Conservation (phyloP, 2,888 invertebrate genomes). For the Rhingia rostrata region DNA sequence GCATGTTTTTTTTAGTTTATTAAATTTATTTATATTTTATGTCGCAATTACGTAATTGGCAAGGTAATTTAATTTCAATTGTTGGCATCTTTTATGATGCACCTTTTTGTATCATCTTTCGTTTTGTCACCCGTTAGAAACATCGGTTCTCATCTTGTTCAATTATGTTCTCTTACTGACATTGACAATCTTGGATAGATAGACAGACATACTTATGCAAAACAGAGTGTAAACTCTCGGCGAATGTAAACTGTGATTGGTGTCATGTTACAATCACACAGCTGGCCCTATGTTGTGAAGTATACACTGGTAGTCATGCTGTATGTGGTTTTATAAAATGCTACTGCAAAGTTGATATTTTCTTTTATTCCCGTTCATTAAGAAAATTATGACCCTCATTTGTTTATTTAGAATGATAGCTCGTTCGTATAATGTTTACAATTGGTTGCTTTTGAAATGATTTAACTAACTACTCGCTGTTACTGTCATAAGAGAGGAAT, state of each 20-base stretch:
- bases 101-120: conserved; percentile 30
- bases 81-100: conserved; percentile 5
- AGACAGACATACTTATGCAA: conserved; percentile 7
- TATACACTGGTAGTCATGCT: too few relatives aligned
- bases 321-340: too few relatives aligned
- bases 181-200: conserved; percentile 1
- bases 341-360: too few relatives aligned
- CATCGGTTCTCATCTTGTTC: conserved; percentile 31
- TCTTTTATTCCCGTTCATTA: too few relatives aligned
- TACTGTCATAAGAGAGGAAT: too few relatives aligned
- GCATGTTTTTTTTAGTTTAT: conserved; percentile 14
- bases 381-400: too few relatives aligned
- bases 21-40: conserved; percentile 47
- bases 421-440: too few relatives aligned
- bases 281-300: too few relatives aligned
- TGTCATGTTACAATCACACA: conserved; percentile 21
- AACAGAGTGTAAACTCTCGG: conserved; percentile 1
- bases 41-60: conserved; percentile 58
- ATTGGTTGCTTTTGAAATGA: too few relatives aligned
- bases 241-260: conserved; percentile 3
- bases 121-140: conserved; percentile 6
- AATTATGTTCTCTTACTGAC: conserved; percentile 39
- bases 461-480: too few relatives aligned
- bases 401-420: too few relatives aligned
- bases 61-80: conserved; percentile 34